Conservation (phyloP, 2,888 invertebrate genomes). For the Noctua janthina region DNA sequence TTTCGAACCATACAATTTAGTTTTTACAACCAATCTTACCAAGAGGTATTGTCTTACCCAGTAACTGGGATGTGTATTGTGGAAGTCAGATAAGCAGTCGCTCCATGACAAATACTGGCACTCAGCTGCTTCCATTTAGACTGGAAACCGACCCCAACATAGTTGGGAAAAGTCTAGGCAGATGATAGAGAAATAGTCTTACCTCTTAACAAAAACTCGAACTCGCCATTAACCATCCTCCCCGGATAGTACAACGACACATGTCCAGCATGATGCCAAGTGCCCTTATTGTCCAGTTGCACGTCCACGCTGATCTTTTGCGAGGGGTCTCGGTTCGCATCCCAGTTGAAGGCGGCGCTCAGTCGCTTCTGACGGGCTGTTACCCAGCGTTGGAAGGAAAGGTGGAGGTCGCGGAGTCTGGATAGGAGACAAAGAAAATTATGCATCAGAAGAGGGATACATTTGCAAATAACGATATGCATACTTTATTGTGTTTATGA, state of each 20-base stretch:
- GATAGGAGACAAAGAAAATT: neutral
- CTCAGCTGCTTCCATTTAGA: no score
- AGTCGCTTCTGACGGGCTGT: conserved; percentile 91
- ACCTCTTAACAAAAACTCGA: conserved; percentile 91
- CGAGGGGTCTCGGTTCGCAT: conserved; percentile 95
- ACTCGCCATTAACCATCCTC: conserved; percentile 92
- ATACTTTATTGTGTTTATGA: no score
- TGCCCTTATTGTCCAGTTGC: conserved; percentile 91
- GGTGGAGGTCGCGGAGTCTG: conserved; percentile 94
- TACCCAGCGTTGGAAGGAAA: conserved; percentile 92
- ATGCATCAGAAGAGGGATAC: no score
- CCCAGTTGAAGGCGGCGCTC: conserved; percentile 95
- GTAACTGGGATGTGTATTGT: no score
- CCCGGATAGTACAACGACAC: conserved; percentile 94
- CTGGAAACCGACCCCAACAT: no score
- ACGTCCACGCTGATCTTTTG: conserved; percentile 92
- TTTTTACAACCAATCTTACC: no score
- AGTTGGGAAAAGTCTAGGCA: no score
- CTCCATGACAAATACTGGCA: no score
- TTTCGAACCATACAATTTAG: no score
- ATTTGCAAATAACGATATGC: no score
- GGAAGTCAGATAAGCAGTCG: no score
- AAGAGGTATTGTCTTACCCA: no score
- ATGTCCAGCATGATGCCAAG: conserved; percentile 91
- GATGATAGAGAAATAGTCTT: conserved; percentile 31